Evolutionary conservation across 1,140 invertebrate species (phyloP).

Genomic region (Drosophila lini): DNA sequence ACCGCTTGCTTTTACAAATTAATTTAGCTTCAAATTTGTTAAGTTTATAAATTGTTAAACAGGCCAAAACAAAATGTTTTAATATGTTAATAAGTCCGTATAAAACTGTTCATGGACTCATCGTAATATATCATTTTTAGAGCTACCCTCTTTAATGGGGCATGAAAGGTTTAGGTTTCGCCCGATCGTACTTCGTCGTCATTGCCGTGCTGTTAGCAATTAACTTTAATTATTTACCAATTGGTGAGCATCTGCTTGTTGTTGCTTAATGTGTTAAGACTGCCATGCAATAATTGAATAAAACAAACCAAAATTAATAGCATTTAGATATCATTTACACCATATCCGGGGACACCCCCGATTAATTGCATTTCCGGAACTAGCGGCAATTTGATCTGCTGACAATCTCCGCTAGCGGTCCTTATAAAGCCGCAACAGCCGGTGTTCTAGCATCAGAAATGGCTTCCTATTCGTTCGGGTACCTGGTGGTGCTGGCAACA

Average conservation of each 20-base stretch:
- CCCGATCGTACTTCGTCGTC: constrained; percentile 29
- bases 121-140: constrained; percentile 1
- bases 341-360: not conserved
- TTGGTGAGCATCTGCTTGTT: constrained; percentile 41
- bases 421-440: constrained; percentile 15
- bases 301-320: constrained; percentile 25
- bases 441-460: constrained; percentile 25
- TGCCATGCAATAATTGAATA: constrained; percentile 53
- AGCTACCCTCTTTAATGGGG: constrained; percentile 1
- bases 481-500: not conserved
- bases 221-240: constrained; percentile 34
- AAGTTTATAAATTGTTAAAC: not conserved
- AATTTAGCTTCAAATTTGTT: not conserved
- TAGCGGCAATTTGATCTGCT: constrained; percentile 3
- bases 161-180: constrained; percentile 4
- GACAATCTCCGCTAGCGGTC: not conserved
- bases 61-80: not conserved
- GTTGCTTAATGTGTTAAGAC: constrained; percentile 49
- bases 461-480: not conserved
- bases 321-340: constrained; percentile 14
- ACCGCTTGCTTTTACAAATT: not conserved
- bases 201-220: constrained; percentile 58
- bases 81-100: not conserved
- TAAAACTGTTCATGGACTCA: not conserved
- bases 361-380: constrained; percentile 21